Evolutionary conservation across 2,797 vertebrate genomes (phyloP), one percentile per base, ranked within the genome.

Genomic region (Myripristis murdjan): DNA sequence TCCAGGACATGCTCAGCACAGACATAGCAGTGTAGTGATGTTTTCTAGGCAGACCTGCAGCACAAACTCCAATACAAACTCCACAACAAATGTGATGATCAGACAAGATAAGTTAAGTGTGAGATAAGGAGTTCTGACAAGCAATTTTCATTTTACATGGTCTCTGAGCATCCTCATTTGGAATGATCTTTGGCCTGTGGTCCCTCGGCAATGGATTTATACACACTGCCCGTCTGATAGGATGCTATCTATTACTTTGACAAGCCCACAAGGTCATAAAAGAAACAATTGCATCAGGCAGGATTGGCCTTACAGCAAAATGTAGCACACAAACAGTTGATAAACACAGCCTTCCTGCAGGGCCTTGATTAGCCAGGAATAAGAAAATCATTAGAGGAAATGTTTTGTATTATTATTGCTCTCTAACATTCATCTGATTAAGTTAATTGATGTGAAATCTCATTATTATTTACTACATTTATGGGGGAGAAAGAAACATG

Each of bases 111-210:
- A 41, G 8, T 1, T 11, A 31, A 23, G 37, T 15, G 15, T 24
- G 61, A 43, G 46, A 51, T 65, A 14, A 22, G 14, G 28, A 26
- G 31, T 43, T 55, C 26, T 56, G 51, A 41, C 35, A 28, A 49
- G 49, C 23, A 1, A 35, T 69, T 53, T 54, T 55, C n/a, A 57
- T 59, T 63, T 48, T n/a, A 59, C 49, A 14, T 18, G 16, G 16
- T 8, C n/a, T 59, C 4, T 64, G 58, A 59, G 31, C 43, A 46
- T 44, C 24, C 41, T 48, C 15, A 57, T 58, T 48, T 12, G 14
- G 31, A 41, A 5, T 14, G 11, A 47, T 66, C 24, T 22, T 39
- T 47, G n/a, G 24, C 31, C 43, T 37, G 43, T 6, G 23, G 58
- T 35, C 33, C 20, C 14, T 60, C 2, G 5, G 41, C 12, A 48